Evolutionary conservation across 2,888 invertebrate genomes (phyloP).

Genomic region (Lycocerus yunnanus): DNA sequence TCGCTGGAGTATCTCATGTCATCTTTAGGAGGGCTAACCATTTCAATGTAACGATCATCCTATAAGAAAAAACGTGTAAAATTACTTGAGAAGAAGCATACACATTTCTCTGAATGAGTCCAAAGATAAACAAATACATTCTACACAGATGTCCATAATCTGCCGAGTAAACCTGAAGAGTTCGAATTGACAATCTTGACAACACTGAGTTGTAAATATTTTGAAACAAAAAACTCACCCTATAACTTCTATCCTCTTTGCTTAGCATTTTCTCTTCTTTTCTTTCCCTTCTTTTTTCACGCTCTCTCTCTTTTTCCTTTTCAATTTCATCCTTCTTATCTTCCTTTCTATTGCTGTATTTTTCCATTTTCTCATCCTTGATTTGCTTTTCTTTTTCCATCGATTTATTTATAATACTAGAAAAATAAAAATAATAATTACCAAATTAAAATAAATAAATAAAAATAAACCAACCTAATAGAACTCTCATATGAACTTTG

Average conservation of each 20-base stretch:
- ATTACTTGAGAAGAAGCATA: not conserved
- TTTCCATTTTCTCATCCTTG: slow-evolving; percentile 57
- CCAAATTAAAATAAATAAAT: not conserved
- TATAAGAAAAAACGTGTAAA: not conserved
- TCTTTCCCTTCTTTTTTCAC: slow-evolving; percentile 62
- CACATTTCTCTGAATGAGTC: too few species aligned
- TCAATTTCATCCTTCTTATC: slow-evolving; percentile 58
- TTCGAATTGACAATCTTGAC: too few species aligned
- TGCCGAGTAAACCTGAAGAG: too few species aligned
- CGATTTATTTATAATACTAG: slow-evolving; percentile 44
- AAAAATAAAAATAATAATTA: not conserved
- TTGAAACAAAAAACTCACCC: slow-evolving; percentile 44
- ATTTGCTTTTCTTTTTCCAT: slow-evolving; percentile 52
- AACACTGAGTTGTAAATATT: too few species aligned
- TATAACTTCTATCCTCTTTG: slow-evolving; percentile 51
- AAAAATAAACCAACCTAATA: not conserved
- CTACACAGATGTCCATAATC: too few species aligned
- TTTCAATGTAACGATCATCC: slow-evolving; percentile 53
- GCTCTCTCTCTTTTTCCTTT: slow-evolving; percentile 67
- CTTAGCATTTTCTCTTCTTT: slow-evolving; percentile 55
- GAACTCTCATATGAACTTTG: not conserved
- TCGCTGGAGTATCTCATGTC: slow-evolving; percentile 56
- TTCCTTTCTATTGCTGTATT: slow-evolving; percentile 58
- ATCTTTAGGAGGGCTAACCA: slow-evolving; percentile 50
- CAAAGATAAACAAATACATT: too few species aligned